Percentiles rank a stretch among this genome's conserved stretches.
These are phyloP conservation scores for Balaeniceps rex DNA, from an alignment of 2,113 vertebrate genomes.

Conservation along the genomic window DNA sequence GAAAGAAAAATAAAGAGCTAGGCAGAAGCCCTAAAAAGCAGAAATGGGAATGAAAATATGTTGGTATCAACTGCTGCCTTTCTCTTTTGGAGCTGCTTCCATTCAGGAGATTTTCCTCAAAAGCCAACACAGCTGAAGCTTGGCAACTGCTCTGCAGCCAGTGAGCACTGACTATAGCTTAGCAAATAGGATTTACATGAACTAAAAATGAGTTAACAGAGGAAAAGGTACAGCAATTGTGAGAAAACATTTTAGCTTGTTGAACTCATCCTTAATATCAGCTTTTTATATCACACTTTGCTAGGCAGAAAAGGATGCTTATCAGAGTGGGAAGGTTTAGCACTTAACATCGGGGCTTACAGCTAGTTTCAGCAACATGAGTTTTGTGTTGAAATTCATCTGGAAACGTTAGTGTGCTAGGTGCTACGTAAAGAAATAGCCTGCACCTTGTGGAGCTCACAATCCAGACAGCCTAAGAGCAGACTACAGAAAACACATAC, in stretches of 20 bases:
- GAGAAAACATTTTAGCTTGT: not conserved
- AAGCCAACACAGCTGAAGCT: not conserved
- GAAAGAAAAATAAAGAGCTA: not conserved
- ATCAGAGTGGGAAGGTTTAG: not conserved
- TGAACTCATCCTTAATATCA: not conserved
- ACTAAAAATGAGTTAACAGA: not conserved
- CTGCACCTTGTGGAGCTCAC: not conserved
- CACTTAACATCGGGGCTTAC: not conserved
- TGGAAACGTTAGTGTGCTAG: not conserved
- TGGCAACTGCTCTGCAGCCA: not conserved
- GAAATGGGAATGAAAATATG: not conserved
- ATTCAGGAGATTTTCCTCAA: not conserved
- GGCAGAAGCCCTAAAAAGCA: not conserved
- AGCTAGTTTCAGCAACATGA: not conserved
- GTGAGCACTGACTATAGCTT: not conserved
- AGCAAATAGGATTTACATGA: not conserved
- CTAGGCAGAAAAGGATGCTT: not conserved
- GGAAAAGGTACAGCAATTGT: not conserved
- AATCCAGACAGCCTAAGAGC: too few species aligned
- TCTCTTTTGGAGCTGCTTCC: not conserved
- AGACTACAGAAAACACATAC: accelerated
- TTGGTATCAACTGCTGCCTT: not conserved
- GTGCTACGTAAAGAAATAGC: too few species aligned
- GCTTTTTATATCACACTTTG: not conserved
- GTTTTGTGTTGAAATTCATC: not conserved